Evolutionary conservation across 2,113 vertebrate species (phyloP), one percentile per base, ranked within the genome.

Genomic region (Eulacestoma nigropectus): DNA sequence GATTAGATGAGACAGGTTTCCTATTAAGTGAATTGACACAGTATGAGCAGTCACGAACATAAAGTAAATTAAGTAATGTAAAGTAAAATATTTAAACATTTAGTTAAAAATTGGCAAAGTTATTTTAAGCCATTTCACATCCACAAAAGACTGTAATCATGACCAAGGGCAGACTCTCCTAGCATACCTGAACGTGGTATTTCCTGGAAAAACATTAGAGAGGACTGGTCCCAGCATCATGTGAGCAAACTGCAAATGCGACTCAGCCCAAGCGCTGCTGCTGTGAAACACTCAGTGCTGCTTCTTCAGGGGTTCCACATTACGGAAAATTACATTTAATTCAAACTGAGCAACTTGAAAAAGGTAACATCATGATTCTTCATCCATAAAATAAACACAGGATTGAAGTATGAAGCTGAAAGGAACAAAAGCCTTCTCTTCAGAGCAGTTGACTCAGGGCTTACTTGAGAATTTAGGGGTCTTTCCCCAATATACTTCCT

Each of bases 81-180:
- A 94, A 83, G n/a, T 60, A 90, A 7, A 0, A 84, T 83, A 90
- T 77, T 83, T 79, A 88, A 94, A 79, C 50, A 72, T 42, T 69
- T 56, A 75, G 89, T 73, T 79, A 62, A 83, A 92, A 89, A 49
- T 44, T 73, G 55, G 82, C 70, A 42, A 93, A 87, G 52, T 39
- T 77, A 37, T 46, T 83, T 27, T 8, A 74, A 90, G 59, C 20
- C 39, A 25, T 56, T 81, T 74, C 83, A 67, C 33, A 83, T 29
- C 55, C 13, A 55, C 46, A 21, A 39, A 53, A 63, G 32, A 3
- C 65, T 69, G 56, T 26, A 84, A 83, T 75, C 46, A 14, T 5
- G 55, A 91, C 33, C 17, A 89, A 39, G 74, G 57, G 81, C 70
- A 84, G 52, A 46, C 29, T 42, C 42, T 70, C 77, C 70, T 5